Evolutionary conservation across 2,888 invertebrate species (phyloP).

Genomic region (Ophioninae sp.): DNA sequence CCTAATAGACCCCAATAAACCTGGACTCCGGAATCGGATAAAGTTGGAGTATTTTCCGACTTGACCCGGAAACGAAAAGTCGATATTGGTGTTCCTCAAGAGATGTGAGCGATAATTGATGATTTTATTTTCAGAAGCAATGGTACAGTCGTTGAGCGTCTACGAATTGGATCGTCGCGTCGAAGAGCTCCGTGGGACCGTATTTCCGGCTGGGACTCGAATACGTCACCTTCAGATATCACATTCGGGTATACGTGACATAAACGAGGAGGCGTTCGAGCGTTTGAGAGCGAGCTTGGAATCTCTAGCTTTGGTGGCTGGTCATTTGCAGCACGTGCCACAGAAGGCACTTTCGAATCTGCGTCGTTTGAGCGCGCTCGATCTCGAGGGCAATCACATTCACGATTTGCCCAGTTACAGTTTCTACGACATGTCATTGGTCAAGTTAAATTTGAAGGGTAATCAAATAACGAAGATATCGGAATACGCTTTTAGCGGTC

Average conservation of each 20-base stretch:
- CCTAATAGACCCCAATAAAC: too few relatives aligned
- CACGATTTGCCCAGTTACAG: conserved; percentile 92
- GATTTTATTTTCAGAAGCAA: conserved; percentile 72
- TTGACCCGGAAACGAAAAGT: too few relatives aligned
- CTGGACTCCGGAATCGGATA: background rate
- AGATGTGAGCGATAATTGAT: background rate
- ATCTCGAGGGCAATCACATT: conserved; percentile 92
- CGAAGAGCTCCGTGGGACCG: conserved; percentile 87
- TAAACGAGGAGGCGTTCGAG: conserved; percentile 79
- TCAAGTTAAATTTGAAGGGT: conserved; percentile 91
- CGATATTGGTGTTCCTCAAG: too few relatives aligned
- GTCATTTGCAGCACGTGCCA: conserved; percentile 88
- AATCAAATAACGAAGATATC: conserved; percentile 91
- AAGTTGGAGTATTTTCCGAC: too few relatives aligned
- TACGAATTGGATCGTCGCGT: conserved; percentile 93
- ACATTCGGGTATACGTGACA: conserved; percentile 84
- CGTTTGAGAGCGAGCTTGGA: conserved; percentile 82
- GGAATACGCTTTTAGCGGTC: conserved; percentile 91
- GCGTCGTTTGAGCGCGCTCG: conserved; percentile 88
- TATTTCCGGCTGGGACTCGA: conserved; percentile 87
- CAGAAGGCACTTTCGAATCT: conserved; percentile 89
- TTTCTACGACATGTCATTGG: conserved; percentile 92
- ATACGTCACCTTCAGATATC: conserved; percentile 90
- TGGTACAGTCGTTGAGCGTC: conserved; percentile 91
- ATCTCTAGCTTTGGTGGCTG: conserved; percentile 89